Base-by-base conservation (phyloP, 2,797 vertebrate genomes). In the Gallinago nigripennis region DNA sequence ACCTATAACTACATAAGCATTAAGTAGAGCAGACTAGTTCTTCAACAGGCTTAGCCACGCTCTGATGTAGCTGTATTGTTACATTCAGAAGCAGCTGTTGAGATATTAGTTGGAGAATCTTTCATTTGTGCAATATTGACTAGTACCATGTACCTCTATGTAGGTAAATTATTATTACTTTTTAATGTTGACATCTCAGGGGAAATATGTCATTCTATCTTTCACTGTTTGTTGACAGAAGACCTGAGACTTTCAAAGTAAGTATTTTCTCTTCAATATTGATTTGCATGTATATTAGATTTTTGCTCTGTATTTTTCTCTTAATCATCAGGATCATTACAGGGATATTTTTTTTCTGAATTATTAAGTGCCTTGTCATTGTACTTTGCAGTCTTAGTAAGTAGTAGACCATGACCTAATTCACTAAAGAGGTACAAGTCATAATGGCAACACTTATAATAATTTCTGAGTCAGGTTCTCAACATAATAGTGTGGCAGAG, bases 261-360 rank as follows among this genome's bases (percentile, higher is more conserved):
- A 37, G 16, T 64, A 57, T 93, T 89, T 92, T 87, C 33, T 87
- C n/a, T 77, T 6, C 15, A 51, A 30, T 92, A 54, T 43, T 46
- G 28, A 89, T 93, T 94, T 89, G 37, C 69, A 69, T 85, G 76
- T 83, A 60, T 81, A 87, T 95, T 81, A 87, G 37, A 65, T 61
- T 91, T 91, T 64, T 95, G 31, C 30, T 89, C 92, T 64, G 33
- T 9, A 41, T 80, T 93, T 93, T 93, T 76, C 43, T 83, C 27
- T 27, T 86, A 61, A 71, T 96, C 56, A 31, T 48, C 5, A 1
- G n/a, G 12, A 83, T 11, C 18, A 61, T 56, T 78, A 48, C 9
- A 58, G 6, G 13, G 13, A 37, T 48, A 8, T 58, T 54, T 88
- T 73, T 69, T 82, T 79, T 37, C 50, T 81, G 37, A 69, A 56